phyloP scores from a whole-genome alignment of 2,113 vertebrate species.

The Climacteris rufus region DNA sequence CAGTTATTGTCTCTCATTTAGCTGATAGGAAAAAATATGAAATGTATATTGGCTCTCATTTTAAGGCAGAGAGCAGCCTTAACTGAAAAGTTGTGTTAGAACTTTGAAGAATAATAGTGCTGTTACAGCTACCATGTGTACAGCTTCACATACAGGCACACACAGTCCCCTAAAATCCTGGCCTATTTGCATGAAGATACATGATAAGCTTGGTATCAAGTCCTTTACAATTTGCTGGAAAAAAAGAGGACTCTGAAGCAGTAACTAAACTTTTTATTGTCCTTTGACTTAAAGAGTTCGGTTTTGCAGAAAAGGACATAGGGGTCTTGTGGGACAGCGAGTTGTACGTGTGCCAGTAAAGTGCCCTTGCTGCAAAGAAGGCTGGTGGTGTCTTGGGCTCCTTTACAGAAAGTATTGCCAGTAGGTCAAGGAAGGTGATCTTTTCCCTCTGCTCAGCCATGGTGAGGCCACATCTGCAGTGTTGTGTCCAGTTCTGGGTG shows the following conservation, averaged over 20 bases:
- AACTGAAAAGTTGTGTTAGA: not conserved
- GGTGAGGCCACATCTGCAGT: not conserved
- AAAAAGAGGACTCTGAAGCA: not conserved
- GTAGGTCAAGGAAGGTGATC: not conserved
- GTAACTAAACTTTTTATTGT: not conserved
- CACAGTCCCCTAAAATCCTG: not conserved
- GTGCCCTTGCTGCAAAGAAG: not conserved
- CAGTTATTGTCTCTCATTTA: not conserved
- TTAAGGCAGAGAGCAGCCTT: not conserved
- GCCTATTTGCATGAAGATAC: not conserved
- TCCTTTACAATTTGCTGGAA: not conserved
- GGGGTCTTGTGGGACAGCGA: not conserved
- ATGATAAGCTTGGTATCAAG: not conserved
- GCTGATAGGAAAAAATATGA: not conserved
- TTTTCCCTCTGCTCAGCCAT: not conserved
- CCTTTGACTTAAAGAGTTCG: not conserved
- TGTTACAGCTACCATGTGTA: accelerated
- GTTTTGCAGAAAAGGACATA: not conserved
- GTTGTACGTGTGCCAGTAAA: not conserved
- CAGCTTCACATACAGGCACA: not conserved
- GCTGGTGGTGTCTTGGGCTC: not conserved
- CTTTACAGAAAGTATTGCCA: not conserved
- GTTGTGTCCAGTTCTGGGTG: not conserved
- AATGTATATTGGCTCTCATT: not conserved
- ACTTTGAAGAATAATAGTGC: not conserved